Conservation (phyloP, 2,888 invertebrate species). For the Clostera curtula region DNA sequence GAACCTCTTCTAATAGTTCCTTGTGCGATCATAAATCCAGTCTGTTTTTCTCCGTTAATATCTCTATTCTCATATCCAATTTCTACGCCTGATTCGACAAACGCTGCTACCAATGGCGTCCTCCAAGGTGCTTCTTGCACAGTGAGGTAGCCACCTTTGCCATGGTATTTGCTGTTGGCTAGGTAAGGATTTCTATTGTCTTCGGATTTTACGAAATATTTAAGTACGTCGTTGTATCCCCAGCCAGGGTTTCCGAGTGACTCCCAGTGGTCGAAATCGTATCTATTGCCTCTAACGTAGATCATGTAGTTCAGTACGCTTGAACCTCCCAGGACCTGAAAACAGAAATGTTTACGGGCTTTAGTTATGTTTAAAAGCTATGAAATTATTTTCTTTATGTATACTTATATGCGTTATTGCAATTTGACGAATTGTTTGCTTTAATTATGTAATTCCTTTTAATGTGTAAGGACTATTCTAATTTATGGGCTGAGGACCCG, state of each 20-base stretch:
- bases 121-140: constrained; percentile 91
- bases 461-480: too few species aligned
- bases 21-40: constrained; percentile 88
- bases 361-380: too few species aligned
- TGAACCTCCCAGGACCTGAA: constrained; percentile 87
- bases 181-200: constrained; percentile 92
- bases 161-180: constrained; percentile 80
- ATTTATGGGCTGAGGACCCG: too few species aligned
- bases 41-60: constrained; percentile 86
- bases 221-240: constrained; percentile 88
- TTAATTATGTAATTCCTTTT: too few species aligned
- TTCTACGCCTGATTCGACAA: constrained; percentile 87
- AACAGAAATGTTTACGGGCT: too few species aligned
- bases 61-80: constrained; percentile 89
- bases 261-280: constrained; percentile 94
- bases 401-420: too few species aligned
- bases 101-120: constrained; percentile 86
- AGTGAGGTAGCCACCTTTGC: constrained; percentile 83
- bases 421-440: too few species aligned
- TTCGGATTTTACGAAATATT: constrained; percentile 93
- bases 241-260: constrained; percentile 90
- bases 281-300: constrained; percentile 87
- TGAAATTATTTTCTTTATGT: too few species aligned
- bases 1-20: constrained; percentile 86
- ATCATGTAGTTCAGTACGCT: constrained; percentile 93